Percentiles rank a stretch among this genome's conserved stretches.
Conservation (phyloP, 2,797 vertebrate genomes). For the Okamejei kenojei region DNA sequence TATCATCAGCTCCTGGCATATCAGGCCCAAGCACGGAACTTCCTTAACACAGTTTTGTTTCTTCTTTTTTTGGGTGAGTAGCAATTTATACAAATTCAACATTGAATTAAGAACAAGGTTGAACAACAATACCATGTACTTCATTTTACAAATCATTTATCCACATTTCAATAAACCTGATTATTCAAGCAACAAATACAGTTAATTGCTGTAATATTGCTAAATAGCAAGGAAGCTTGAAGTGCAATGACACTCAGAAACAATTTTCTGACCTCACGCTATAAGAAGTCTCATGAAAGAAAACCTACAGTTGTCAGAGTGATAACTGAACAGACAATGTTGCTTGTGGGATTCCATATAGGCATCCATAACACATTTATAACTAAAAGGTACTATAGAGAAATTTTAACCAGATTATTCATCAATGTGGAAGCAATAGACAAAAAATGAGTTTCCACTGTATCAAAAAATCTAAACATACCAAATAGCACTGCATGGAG, state of each 20-base stretch:
- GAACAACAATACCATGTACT: not conserved
- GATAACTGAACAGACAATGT: not conserved
- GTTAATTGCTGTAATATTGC: not conserved
- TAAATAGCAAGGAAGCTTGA: not conserved
- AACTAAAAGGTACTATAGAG: not conserved
- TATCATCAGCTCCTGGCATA: not conserved
- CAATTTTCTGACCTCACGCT: not conserved
- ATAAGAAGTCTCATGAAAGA: not conserved
- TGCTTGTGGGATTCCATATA: not conserved
- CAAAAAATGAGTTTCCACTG: not conserved
- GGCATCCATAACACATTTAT: not conserved
- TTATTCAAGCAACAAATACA: conserved; percentile 18
- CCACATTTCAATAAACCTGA: conserved; percentile 18
- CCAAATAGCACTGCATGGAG: not conserved
- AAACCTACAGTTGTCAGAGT: not conserved
- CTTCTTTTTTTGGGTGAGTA: not conserved
- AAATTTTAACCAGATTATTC: not conserved
- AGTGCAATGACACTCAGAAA: conserved; percentile 15
- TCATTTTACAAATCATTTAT: conserved; percentile 26
- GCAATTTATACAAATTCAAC: conserved; percentile 1
- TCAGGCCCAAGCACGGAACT: not conserved
- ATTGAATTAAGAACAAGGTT: conserved; percentile 13
- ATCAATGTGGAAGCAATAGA: not conserved
- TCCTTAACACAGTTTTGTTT: not conserved
- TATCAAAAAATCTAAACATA: not conserved